These are phyloP conservation scores for Hyperoplus immaculatus DNA, from an alignment of 2,797 vertebrate species.

Conservation along the genomic window DNA sequence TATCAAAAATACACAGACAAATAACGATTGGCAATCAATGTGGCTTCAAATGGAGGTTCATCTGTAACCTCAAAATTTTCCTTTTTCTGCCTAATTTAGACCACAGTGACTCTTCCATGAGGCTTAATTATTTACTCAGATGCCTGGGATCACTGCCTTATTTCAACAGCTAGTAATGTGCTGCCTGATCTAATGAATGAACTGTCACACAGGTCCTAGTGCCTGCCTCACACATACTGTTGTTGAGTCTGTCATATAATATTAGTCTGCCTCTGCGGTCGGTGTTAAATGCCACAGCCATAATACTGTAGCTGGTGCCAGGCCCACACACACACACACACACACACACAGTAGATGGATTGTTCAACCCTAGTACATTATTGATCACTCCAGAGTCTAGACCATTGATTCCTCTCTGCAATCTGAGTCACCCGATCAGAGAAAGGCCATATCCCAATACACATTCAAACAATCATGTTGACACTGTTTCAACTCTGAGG, in stretches of 20 bases:
- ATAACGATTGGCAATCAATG: not conserved
- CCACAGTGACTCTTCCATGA: not conserved
- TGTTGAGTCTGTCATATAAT: slow-evolving; percentile 5
- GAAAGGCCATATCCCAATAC: slow-evolving; percentile 15
- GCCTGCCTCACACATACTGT: not conserved
- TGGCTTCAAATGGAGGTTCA: not conserved
- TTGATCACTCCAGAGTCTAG: slow-evolving; percentile 33
- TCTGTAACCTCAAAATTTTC: not conserved
- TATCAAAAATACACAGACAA: not conserved
- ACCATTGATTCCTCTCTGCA: slow-evolving; percentile 34
- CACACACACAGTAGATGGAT: slow-evolving; percentile 34
- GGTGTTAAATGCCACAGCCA: not conserved
- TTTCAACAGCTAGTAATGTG: slow-evolving; percentile 2
- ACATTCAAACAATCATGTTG: slow-evolving; percentile 10
- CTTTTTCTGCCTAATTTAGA: not conserved
- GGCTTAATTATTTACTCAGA: not conserved
- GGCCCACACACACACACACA: slow-evolving; percentile 7
- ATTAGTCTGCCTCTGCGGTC: not conserved
- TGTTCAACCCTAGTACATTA: slow-evolving; percentile 30
- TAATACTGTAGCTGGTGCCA: slow-evolving; percentile 4
- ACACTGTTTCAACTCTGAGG: not conserved
- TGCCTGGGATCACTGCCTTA: not conserved
- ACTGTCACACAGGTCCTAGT: not conserved
- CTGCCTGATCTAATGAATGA: not conserved
- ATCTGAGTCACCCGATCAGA: slow-evolving; percentile 10